Base-by-base conservation (phyloP, 2,797 vertebrate genomes). In the Sciurus vulgaris region DNA sequence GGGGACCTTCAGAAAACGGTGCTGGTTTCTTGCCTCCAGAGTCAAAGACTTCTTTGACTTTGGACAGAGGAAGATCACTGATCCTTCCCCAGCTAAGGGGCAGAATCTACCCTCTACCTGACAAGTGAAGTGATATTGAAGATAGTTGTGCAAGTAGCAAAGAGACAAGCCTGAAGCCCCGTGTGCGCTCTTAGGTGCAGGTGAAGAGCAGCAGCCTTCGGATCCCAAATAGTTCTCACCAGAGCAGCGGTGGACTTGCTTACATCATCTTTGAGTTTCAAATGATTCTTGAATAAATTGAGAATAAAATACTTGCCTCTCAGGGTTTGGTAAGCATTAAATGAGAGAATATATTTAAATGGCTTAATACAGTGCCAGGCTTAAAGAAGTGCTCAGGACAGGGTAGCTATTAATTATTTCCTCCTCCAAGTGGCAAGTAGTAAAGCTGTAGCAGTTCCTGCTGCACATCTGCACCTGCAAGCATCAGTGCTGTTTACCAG, bases 291-390 rank as follows among this genome's bases (percentile, higher is more conserved):
- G 47, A 95, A 74, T 44, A 74, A 87, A 63, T 2, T 63, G 63
- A 88, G n/a, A 74, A 83, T 12, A 44, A 88, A 90, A 91, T 54
- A 87, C 26, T 77, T 84, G 18, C 33, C 70, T 86, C 84, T 94
- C 35, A n/a, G 67, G 59, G 49, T 77, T 92, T 85, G 77, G 24
- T 56, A 76, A 77, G 38, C 49, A 74, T 88, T 94, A 90, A 85
- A 65, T 85, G 67, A 91, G 81, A 95, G 74, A 89, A 91, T 87
- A 74, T 74, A 51, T 87, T 93, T 95, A 93, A 95, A 65, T 22
- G 87, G 51, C 41, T 89, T 76, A 93, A 35, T 15, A 69, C 22
- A 73, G 41, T 77, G 54, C n/a, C 2, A 28, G 30, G 73, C 79
- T 86, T 88, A 81, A 94, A 89, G 82, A 79, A 7, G 33, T 85